A percentile compares a stretch with the other conserved stretches of the same genome.
Evolutionary conservation across 2,797 vertebrate species (phyloP).

Genomic region (Trachops cirrhosus): DNA sequence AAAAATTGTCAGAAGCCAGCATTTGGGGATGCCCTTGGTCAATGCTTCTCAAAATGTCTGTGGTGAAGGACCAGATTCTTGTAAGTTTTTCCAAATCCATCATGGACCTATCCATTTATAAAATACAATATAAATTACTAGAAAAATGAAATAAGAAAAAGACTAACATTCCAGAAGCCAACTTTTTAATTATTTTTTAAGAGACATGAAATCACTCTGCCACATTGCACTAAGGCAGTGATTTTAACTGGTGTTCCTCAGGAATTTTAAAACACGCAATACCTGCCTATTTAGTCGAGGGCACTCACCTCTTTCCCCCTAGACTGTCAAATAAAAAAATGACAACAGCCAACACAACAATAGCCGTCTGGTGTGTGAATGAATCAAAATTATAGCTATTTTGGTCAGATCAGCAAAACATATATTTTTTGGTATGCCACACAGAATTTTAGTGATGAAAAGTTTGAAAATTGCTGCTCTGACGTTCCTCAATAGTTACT

Average conservation of each 20-base stretch:
- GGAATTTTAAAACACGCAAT: background rate
- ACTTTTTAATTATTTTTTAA: background rate
- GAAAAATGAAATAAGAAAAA: slow-evolving; percentile 1
- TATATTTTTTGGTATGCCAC: background rate
- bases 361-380: background rate
- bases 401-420: background rate
- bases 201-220: background rate
- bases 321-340: background rate
- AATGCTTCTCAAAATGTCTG: background rate
- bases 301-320: background rate
- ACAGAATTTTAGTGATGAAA: background rate
- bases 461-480: background rate
- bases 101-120: background rate
- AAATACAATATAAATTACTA: background rate
- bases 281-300: background rate
- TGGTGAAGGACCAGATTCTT: background rate
- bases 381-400: background rate
- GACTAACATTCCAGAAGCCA: background rate
- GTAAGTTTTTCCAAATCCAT: background rate
- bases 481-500: background rate
- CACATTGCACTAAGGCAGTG: background rate
- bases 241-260: background rate
- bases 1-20: background rate
- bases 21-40: background rate
- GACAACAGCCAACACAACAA: background rate